These are phyloP conservation scores for Biston betularia DNA, from an alignment of 2,888 invertebrate species.

Conservation along the genomic window DNA sequence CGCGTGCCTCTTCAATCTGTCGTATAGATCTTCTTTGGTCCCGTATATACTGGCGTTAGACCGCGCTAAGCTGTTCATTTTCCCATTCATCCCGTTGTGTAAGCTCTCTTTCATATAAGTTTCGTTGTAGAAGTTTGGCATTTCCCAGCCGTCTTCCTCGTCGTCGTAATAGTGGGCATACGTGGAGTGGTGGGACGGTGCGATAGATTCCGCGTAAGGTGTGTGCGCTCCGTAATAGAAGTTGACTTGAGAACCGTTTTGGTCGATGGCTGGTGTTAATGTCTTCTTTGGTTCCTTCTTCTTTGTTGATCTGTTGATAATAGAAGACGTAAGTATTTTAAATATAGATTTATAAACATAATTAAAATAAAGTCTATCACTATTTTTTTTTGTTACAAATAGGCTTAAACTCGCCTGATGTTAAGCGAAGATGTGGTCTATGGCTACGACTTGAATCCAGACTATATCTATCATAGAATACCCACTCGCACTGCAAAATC, in stretches of 20 bases:
- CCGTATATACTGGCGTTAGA: constrained; percentile 98
- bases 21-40: constrained; percentile 97
- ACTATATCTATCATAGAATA: too few relatives aligned
- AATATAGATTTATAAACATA: too few relatives aligned
- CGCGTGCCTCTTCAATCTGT: constrained; percentile 97
- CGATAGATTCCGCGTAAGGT: constrained; percentile 97
- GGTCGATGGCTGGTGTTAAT: constrained; percentile 94
- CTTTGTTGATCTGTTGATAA: constrained; percentile 89
- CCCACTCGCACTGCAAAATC: too few relatives aligned
- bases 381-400: too few relatives aligned
- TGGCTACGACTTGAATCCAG: too few relatives aligned
- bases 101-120: constrained; percentile 98
- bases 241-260: constrained; percentile 97
- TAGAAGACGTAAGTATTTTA: not conserved
- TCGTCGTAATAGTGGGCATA: constrained; percentile 98
- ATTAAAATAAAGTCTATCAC: too few relatives aligned
- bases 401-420: too few relatives aligned
- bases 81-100: constrained; percentile 93
- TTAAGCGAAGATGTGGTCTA: too few relatives aligned
- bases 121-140: constrained; percentile 98
- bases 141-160: constrained; percentile 98
- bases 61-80: constrained; percentile 96
- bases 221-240: constrained; percentile 98
- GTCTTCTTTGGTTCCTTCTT: constrained; percentile 97
- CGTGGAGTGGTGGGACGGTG: constrained; percentile 97